phyloP scores from a whole-genome alignment of 2,113 vertebrate species.

The Seriola quinqueradiata region DNA sequence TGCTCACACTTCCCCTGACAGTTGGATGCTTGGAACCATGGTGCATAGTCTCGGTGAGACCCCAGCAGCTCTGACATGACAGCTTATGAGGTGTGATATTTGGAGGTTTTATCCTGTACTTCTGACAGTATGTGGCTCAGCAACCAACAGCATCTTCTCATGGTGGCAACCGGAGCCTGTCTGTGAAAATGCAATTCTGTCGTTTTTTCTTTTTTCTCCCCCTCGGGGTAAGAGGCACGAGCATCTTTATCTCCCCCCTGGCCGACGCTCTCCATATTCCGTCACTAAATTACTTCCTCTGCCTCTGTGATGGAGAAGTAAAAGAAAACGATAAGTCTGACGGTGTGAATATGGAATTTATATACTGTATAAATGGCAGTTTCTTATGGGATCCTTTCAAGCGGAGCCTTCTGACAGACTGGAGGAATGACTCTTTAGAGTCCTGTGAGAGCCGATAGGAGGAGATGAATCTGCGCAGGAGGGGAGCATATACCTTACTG shows the following conservation, averaged over 20 bases:
- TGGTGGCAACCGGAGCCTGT: constrained; percentile 16
- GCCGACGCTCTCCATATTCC: constrained; percentile 69
- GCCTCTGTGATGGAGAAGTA: constrained; percentile 73
- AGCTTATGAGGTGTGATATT: constrained; percentile 32
- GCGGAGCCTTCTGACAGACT: constrained; percentile 44
- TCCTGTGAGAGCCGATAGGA: constrained; percentile 62
- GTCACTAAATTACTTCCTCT: constrained; percentile 74
- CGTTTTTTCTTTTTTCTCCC: background rate
- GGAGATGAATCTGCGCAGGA: constrained; percentile 48
- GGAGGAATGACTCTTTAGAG: constrained; percentile 60
- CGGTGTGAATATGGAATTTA: constrained; percentile 71
- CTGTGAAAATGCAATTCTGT: constrained; percentile 60
- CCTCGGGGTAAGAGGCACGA: constrained; percentile 34
- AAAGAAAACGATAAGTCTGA: constrained; percentile 76
- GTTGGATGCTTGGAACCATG: constrained; percentile 8
- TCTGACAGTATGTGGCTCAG: constrained; percentile 48
- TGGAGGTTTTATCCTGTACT: constrained; percentile 45
- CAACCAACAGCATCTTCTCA: constrained; percentile 49
- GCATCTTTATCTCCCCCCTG: constrained; percentile 72
- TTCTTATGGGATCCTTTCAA: constrained; percentile 63
- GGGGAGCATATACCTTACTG: constrained; percentile 7
- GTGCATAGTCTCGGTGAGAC: background rate
- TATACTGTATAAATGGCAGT: constrained; percentile 70
- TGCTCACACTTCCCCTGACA: constrained; percentile 21
- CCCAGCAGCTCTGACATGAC: constrained; percentile 41